These are phyloP conservation scores for Oedothorax gibbosus DNA, from an alignment of 1,140 invertebrate genomes.

Conservation along the genomic window DNA sequence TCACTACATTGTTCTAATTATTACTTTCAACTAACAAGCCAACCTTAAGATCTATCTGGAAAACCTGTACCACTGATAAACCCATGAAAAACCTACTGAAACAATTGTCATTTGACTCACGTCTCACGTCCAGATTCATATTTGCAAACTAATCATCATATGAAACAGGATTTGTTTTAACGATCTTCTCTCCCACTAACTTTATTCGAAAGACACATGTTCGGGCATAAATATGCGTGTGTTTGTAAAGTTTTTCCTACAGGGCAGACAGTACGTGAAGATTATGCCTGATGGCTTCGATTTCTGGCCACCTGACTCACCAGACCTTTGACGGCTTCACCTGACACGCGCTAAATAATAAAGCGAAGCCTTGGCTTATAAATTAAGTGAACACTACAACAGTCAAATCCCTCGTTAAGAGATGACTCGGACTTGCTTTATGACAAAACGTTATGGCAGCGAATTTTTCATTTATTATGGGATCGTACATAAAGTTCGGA, in stretches of 20 bases:
- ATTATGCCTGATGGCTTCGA: slow-evolving; percentile 31
- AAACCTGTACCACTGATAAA: too few species aligned
- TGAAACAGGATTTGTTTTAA: slow-evolving; percentile 48
- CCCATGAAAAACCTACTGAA: too few species aligned
- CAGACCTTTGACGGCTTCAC: slow-evolving; percentile 45
- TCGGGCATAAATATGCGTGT: slow-evolving; percentile 57
- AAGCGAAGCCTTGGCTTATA: slow-evolving; percentile 58
- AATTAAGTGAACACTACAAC: slow-evolving; percentile 60
- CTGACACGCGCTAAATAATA: slow-evolving; percentile 59
- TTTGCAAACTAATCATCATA: slow-evolving; percentile 53
- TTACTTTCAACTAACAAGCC: too few species aligned
- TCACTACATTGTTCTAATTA: too few species aligned
- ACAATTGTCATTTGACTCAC: slow-evolving; percentile 25
- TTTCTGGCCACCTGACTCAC: slow-evolving; percentile 43
- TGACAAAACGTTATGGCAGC: slow-evolving; percentile 59
- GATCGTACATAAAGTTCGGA: too few species aligned
- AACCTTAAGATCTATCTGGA: too few species aligned
- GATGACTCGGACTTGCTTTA: slow-evolving; percentile 56
- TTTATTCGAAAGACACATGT: slow-evolving; percentile 56
- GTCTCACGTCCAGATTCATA: slow-evolving; percentile 46
- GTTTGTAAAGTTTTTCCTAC: slow-evolving; percentile 56
- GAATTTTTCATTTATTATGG: slow-evolving; percentile 56
- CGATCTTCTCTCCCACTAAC: slow-evolving; percentile 50
- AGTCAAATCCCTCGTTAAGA: slow-evolving; percentile 57
- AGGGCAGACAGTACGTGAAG: slow-evolving; percentile 46